Base-by-base conservation (phyloP, 2,113 vertebrate genomes). In the Grammatotria lemairii region DNA sequence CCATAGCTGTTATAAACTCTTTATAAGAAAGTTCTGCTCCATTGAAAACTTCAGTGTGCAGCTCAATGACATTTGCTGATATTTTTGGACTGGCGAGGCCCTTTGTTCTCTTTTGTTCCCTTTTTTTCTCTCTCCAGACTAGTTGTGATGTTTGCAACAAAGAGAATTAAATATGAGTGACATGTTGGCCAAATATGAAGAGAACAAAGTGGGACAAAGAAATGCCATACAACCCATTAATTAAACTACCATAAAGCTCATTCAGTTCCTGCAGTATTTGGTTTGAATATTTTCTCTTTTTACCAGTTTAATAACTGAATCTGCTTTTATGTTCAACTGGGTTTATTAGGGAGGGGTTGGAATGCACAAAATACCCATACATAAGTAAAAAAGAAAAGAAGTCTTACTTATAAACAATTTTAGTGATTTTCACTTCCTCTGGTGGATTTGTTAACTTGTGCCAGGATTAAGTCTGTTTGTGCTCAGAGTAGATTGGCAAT, bases 141-240 rank as follows among this genome's bases (percentile, higher is more conserved):
- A 82, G 65, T 86, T 65, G n/a, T 85, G 55, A 87, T 85, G 53
- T 85, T 75, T 83, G 73, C 40, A 87, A 89, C 88, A 92, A 92
- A 94, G 90, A 88, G 84, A 93, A 92, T 93, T 88, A 88, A 85
- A 87, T 65, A 91, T 91, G 88, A 93, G 89, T 89, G 90, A 87
- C 84, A 85, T 85, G 87, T 86, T 89, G 89, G 90, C 80, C 91
- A 91, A 93, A 86, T 78, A 85, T 49, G 28, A 89, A 81, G 82
- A 87, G 84, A 88, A 93, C 83, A 86, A 88, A 91, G 63, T 63
- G 57, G 60, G 55, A 57, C 82, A 84, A 85, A 83, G 80, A 60
- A 82, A 87, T 57, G 33, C 58, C n/a, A 86, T 33, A 65, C 49
- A 88, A 85, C 80, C 68, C 85, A 90, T 91, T 89, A 87, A 89